Conservation (phyloP, 2,113 vertebrate species). For the Picathartes gymnocephalus region DNA sequence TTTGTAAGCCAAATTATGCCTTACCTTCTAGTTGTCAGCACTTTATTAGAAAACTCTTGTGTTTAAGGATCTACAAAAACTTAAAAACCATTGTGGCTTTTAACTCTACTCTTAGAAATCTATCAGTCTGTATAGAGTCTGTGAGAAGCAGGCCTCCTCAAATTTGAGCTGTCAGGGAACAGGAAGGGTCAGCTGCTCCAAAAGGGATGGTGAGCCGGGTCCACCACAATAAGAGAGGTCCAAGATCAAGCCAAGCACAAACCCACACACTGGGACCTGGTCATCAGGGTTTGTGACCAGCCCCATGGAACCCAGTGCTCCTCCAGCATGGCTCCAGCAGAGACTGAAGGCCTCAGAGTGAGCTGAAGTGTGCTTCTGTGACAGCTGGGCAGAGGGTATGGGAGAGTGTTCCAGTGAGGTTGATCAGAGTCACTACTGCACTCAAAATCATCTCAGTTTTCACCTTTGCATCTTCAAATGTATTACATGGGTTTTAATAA, state of each 20-base stretch:
- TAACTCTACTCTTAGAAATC: not conserved
- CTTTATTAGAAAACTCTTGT: not conserved
- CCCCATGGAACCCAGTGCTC: not conserved
- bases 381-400: not conserved
- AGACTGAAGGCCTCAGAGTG: not conserved
- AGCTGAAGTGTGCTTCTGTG: not conserved
- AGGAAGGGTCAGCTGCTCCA: not conserved
- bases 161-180: not conserved
- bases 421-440: not conserved
- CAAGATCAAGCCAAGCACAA: not conserved
- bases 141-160: not conserved
- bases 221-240: not conserved
- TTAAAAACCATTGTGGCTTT: not conserved
- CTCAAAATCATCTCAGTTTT: not conserved
- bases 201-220: not conserved
- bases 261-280: not conserved
- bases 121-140: not conserved
- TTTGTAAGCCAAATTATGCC: not conserved
- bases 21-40: not conserved
- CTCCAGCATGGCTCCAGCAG: not conserved
- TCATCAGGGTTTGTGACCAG: not conserved
- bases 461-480: not conserved
- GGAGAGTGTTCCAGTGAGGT: not conserved
- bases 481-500: not conserved
- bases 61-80: not conserved